Percentiles rank a stretch among this genome's conserved stretches.
Conservation (phyloP, 2,888 invertebrate genomes). For the Calliscelio sp. region DNA sequence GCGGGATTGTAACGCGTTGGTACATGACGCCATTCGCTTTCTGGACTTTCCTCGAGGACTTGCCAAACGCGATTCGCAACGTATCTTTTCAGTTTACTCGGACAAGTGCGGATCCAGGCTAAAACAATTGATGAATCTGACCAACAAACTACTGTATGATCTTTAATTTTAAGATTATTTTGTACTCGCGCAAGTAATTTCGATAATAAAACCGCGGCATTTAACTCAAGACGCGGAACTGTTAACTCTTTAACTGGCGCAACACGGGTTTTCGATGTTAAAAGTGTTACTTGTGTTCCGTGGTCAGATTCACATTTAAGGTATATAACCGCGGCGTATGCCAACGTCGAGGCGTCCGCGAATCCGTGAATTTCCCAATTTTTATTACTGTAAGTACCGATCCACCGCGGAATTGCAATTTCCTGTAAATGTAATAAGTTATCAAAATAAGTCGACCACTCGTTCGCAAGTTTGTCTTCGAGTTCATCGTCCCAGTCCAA, state of each 20-base stretch:
- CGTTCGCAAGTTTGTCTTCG: neutral
- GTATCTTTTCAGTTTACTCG: neutral
- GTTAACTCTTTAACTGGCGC: slow-evolving; percentile 10
- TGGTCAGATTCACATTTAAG: neutral
- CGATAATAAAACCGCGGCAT: neutral
- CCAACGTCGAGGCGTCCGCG: neutral
- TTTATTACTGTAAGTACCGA: neutral
- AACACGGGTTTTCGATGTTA: slow-evolving; percentile 8
- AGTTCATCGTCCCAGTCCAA: neutral
- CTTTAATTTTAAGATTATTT: neutral
- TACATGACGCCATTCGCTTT: neutral
- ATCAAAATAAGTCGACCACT: neutral
- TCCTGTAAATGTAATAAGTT: neutral
- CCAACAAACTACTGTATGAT: neutral
- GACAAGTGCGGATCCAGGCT: neutral
- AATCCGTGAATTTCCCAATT: slow-evolving; percentile 1
- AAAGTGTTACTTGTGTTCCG: neutral
- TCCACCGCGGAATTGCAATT: slow-evolving; percentile 25
- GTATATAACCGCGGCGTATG: slow-evolving; percentile 14
- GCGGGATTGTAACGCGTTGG: neutral
- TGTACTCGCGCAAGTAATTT: neutral
- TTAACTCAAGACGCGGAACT: slow-evolving; percentile 10
- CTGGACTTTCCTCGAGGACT: neutral
- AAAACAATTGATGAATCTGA: neutral
- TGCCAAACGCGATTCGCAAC: neutral